Evolutionary conservation across 2,888 invertebrate species (phyloP).

Genomic region (Lycaena phlaeas): DNA sequence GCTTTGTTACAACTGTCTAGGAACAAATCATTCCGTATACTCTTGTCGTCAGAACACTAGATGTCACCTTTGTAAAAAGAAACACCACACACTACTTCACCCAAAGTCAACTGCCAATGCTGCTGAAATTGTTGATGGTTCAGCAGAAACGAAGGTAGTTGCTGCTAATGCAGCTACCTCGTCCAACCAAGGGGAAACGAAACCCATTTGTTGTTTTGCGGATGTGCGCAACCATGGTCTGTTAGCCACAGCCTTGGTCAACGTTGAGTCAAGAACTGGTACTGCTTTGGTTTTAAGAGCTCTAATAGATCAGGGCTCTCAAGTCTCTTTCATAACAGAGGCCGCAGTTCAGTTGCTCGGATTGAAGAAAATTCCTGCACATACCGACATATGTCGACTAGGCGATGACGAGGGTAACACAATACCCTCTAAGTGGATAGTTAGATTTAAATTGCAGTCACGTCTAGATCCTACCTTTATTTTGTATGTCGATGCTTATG

Average conservation of each 20-base stretch:
- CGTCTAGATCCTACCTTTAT: neutral
- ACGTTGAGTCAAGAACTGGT: slow-evolving; percentile 14
- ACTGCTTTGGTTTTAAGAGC: slow-evolving; percentile 12
- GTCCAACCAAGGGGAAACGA: too few species aligned
- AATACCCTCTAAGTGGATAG: neutral
- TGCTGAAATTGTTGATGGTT: neutral
- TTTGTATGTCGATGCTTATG: neutral
- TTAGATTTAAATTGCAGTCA: neutral
- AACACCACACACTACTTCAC: slow-evolving; percentile 19
- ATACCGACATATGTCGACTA: neutral
- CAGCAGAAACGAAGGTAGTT: too few species aligned
- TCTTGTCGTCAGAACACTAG: slow-evolving; percentile 12
- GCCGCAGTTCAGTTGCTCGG: neutral
- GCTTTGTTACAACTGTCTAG: slow-evolving; percentile 23
- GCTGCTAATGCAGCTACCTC: too few species aligned
- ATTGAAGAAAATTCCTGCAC: neutral
- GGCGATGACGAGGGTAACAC: neutral
- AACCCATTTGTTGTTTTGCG: too few species aligned
- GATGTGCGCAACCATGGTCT: slow-evolving; percentile 9
- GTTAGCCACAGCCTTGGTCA: slow-evolving; percentile 21
- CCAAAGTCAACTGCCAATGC: slow-evolving; percentile 1
- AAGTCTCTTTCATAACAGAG: neutral
- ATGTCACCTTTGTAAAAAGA: slow-evolving; percentile 17
- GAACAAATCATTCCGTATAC: slow-evolving; percentile 18
- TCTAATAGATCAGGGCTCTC: slow-evolving; percentile 18